Percentiles rank a stretch among this genome's conserved stretches.
Evolutionary conservation across 2,797 vertebrate species (phyloP).

Genomic region (Etheostoma nigrum): DNA sequence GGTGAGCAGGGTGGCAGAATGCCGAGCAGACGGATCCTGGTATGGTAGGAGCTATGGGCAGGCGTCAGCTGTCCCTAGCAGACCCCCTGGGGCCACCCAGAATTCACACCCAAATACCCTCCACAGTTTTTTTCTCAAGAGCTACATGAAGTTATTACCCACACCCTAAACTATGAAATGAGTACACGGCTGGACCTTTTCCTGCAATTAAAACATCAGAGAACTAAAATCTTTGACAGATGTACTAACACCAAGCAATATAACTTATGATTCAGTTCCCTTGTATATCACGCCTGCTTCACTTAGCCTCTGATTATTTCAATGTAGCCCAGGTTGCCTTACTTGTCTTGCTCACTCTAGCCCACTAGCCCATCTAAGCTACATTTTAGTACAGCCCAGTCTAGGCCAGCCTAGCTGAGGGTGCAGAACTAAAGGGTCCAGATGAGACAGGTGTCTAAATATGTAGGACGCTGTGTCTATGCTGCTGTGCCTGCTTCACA

Average conservation of each 20-base stretch:
- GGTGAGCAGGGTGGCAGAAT: slow-evolving; percentile 78
- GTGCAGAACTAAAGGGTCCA: slow-evolving; percentile 72
- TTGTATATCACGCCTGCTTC: slow-evolving; percentile 3
- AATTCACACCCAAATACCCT: slow-evolving; percentile 78
- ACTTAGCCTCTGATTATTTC: slow-evolving; percentile 22
- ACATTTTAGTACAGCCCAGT: slow-evolving; percentile 43
- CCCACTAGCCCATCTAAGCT: slow-evolving; percentile 32
- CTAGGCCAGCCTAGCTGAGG: slow-evolving; percentile 60
- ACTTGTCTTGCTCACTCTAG: slow-evolving; percentile 22
- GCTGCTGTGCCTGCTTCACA: slow-evolving; percentile 80
- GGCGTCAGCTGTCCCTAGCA: slow-evolving; percentile 82
- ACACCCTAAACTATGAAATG: slow-evolving; percentile 61
- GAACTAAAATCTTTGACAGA: slow-evolving; percentile 13
- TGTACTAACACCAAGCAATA: slow-evolving; percentile 8
- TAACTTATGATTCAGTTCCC: slow-evolving; percentile 9
- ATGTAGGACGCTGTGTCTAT: slow-evolving; percentile 87
- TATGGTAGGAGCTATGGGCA: slow-evolving; percentile 78
- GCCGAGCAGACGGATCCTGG: slow-evolving; percentile 81
- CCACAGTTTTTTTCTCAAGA: slow-evolving; percentile 52
- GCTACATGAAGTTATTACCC: slow-evolving; percentile 65
- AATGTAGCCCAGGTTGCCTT: slow-evolving; percentile 18
- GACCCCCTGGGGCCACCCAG: slow-evolving; percentile 74
- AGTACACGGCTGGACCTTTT: slow-evolving; percentile 7
- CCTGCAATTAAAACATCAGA: slow-evolving; percentile 33
- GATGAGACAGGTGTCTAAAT: slow-evolving; percentile 80